Base-by-base conservation (phyloP, 2,113 vertebrate species). In the Pholis gunnellus region DNA sequence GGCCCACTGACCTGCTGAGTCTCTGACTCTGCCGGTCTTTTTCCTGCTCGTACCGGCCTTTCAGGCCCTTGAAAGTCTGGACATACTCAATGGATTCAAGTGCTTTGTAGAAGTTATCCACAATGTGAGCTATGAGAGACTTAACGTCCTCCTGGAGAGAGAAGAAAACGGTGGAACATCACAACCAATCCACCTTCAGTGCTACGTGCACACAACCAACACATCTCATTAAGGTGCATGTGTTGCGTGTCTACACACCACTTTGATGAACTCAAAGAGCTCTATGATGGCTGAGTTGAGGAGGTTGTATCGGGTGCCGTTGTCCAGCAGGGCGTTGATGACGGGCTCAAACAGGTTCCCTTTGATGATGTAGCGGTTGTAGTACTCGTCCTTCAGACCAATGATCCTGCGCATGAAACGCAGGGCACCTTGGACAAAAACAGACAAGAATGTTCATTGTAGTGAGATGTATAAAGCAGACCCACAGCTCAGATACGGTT, bases 341-440 rank as follows among this genome's bases (percentile, higher is more conserved):
- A 99, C 98, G 1, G 98, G 98, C 85, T 99, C 98, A 94, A 99
- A 99, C 67, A 99, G 94, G 94, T 99, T 99, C 83, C 98, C 98
- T 95, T 98, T 98, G 90, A 97, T 98, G 93, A 99, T 99, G 84
- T 99, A 99, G 79, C 97, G 97, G 94, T 99, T 99, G 88, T 99
- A 99, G 92, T 99, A 99, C 84, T 99, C 98, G 83, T 99, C 98
- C 87, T 99, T 99, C 78, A 99, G 95, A 38, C 98, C 98, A 40
- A 99, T 99, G 92, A 99, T 99, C 78, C 98, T 96, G 87, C 98
- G 97, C 98, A 99, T 97, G 90, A 99, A 99, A 81, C 98, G 98
- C 92, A 99, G 96, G 71, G 97, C 98, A 95, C 98, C 98, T 99
- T 63, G 54, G 81, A 14, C 17, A 78, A 81, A 88, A 86, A 66